Percentiles rank a stretch among this genome's conserved stretches.
Evolutionary conservation across 2,888 invertebrate species (phyloP).

Genomic region (Nasonovia ribisnigri): DNA sequence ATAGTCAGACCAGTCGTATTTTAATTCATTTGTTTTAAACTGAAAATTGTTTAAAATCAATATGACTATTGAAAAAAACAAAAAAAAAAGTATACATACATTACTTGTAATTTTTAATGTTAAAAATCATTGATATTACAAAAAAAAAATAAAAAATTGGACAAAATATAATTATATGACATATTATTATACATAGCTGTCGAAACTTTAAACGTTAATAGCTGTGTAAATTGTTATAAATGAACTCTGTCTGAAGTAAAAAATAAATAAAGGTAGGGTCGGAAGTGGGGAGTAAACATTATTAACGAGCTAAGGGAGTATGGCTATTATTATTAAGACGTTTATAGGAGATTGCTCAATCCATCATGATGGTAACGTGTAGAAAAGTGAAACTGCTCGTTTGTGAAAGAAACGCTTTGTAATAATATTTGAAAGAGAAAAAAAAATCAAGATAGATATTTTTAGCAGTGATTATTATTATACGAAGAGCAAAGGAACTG

Average conservation of each 20-base stretch:
- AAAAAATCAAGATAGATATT: conserved; percentile 30
- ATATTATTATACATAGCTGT: conserved; percentile 36
- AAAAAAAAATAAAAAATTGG: not conserved
- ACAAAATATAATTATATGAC: conserved; percentile 33
- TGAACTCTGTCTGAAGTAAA: conserved; percentile 45
- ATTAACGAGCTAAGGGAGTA: conserved; percentile 59
- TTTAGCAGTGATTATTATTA: conserved; percentile 30
- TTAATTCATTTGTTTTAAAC: conserved; percentile 46
- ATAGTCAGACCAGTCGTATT: conserved; percentile 42
- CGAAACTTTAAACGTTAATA: conserved; percentile 56
- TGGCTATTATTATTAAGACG: conserved; percentile 63
- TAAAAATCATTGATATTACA: not conserved
- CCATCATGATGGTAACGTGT: conserved; percentile 58
- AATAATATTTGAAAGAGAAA: conserved; percentile 32
- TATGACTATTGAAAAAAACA: not conserved
- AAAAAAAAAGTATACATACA: not conserved
- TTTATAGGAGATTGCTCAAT: conserved; percentile 58
- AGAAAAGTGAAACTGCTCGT: conserved; percentile 56
- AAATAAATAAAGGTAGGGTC: conserved; percentile 32
- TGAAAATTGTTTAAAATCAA: not conserved
- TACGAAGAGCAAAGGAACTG: not conserved
- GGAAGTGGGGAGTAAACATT: conserved; percentile 43
- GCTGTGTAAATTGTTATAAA: conserved; percentile 59
- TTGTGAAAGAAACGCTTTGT: conserved; percentile 46
- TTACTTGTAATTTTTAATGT: not conserved